phyloP scores from a whole-genome alignment of 2,888 invertebrate genomes.

The Drosophila ezoana region DNA sequence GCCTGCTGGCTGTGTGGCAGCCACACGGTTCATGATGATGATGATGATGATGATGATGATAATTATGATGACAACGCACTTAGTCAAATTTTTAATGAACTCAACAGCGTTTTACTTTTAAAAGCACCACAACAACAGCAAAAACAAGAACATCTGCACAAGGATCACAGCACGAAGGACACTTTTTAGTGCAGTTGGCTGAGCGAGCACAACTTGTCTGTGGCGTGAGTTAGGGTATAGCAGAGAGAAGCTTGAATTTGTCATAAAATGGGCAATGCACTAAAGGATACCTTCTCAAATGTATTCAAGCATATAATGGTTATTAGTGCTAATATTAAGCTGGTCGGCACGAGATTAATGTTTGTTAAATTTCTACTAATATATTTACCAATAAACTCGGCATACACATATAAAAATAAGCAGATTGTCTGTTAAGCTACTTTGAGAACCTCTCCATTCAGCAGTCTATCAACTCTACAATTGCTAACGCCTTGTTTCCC shows the following conservation, averaged over 20 bases:
- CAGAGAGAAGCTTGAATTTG: not conserved
- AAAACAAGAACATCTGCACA: constrained; percentile 14
- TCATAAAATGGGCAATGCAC: not conserved
- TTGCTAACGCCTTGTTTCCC: no score
- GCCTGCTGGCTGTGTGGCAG: constrained; percentile 6
- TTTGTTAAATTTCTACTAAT: no score
- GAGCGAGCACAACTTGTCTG: constrained; percentile 25
- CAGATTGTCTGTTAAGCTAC: no score
- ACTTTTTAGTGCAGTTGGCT: constrained; percentile 51
- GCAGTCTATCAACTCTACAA: no score
- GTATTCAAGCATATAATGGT: no score
- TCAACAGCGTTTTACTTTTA: constrained; percentile 75
- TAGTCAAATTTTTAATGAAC: constrained; percentile 77
- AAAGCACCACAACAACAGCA: constrained; percentile 23
- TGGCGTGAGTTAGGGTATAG: constrained; percentile 10
- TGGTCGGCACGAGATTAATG: no score
- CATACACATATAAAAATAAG: no score
- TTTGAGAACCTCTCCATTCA: no score
- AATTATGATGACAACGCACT: constrained; percentile 70
- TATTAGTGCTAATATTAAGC: no score
- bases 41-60: constrained; percentile 36
- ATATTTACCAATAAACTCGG: no score
- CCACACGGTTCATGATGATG: constrained; percentile 25
- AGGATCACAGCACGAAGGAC: constrained; percentile 48
- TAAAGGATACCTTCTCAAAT: not conserved